These are phyloP conservation scores for Pammene fasciana DNA, from an alignment of 2,888 invertebrate species.

Conservation along the genomic window DNA sequence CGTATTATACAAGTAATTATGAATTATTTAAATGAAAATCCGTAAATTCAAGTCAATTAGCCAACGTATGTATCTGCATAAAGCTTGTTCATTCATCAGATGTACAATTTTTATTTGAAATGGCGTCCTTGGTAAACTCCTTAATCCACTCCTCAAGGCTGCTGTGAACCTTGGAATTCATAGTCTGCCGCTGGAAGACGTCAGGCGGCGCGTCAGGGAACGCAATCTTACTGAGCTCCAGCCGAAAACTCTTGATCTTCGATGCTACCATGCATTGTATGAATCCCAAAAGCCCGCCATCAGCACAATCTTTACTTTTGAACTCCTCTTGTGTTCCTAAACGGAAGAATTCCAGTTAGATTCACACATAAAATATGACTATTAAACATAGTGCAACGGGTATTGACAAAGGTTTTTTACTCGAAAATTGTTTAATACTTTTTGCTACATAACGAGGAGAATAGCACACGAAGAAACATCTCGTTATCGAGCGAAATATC, in stretches of 20 bases:
- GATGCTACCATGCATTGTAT: constrained; percentile 16
- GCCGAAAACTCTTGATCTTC: constrained; percentile 21
- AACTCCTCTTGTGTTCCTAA: constrained; percentile 12
- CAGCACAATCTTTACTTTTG: background rate
- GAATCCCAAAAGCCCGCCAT: constrained; percentile 12
- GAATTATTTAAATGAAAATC: too few relatives aligned
- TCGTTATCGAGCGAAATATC: too few relatives aligned
- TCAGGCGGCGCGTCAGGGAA: constrained; percentile 15
- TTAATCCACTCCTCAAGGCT: constrained; percentile 30
- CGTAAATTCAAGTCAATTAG: too few relatives aligned
- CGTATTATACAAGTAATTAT: too few relatives aligned
- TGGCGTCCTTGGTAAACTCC: constrained; percentile 6
- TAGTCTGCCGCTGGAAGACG: background rate
- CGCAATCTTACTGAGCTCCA: constrained; percentile 8
- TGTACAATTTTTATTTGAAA: constrained; percentile 8
- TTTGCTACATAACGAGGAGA: too few relatives aligned
- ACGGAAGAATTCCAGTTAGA: background rate
- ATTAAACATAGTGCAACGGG: too few relatives aligned
- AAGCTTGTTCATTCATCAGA: constrained; percentile 19
- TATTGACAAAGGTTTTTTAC: background rate
- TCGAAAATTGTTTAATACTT: background rate
- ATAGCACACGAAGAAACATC: too few relatives aligned
- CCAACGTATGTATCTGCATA: background rate
- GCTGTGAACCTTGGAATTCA: constrained; percentile 22
- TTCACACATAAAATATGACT: too few relatives aligned